Evolutionary conservation across 2,113 vertebrate genomes (phyloP), one percentile per base, ranked within the genome.

Genomic region (Tauraco erythrolophus): DNA sequence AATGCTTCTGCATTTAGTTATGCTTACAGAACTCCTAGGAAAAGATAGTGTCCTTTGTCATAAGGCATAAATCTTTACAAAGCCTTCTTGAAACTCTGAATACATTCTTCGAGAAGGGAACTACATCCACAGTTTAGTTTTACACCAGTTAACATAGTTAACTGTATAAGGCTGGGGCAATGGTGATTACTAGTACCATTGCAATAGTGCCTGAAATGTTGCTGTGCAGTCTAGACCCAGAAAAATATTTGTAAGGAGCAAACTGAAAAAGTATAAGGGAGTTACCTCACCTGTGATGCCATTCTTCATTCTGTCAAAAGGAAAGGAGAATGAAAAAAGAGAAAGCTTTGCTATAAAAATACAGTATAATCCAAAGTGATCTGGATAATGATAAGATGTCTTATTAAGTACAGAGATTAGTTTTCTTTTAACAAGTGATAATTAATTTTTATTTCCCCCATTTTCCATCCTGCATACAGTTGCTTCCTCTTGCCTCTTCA

Each of bases 21-120:
- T 79, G 46, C 60, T 84, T 93, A 89, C 21, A 77, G 53, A 65
- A 91, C 43, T 94, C 41, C 79, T 62, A 93, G n/a, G 76, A 83
- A 69, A 96, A 94, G 66, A 71, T 61, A 10, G 37, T 70, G 45
- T 78, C 17, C 33, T 94, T 95, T 96, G 75, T 93, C 54, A 83
- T 48, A 64, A n/a, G 39, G 14, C 60, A 92, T 96, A 96, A 96
- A 96, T 96, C 81, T 94, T 87, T 35, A 46, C 19, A 84, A 91
- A 88, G 12, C 14, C 30, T 62, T 61, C 61, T 69, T 79, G 79
- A 83, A 94, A 88, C 21, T 75, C 37, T 61, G 25, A 64, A 35
- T 76, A 33, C 19, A 11, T 50, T 46, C 9, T 41, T 83, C 79
- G 75, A n/a, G 74, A 61, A 91, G 28, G 31, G 37, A 81, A 82